These are phyloP conservation scores for Hydrocynus forskahlii DNA, from an alignment of 2,797 vertebrate species.

Conservation along the genomic window DNA sequence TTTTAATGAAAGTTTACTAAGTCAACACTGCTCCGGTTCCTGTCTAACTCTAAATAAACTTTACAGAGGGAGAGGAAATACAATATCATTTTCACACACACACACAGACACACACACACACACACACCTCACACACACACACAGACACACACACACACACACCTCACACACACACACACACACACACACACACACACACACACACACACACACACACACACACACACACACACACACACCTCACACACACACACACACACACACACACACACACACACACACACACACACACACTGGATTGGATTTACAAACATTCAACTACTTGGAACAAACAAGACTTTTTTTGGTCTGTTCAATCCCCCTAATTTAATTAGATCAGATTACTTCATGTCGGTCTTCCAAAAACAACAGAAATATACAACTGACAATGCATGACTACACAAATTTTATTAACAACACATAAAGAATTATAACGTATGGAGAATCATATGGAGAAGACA, in stretches of 20 bases:
- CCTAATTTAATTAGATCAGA: not conserved
- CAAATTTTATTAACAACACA: too few relatives aligned
- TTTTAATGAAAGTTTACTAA: conserved; percentile 55
- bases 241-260: too few relatives aligned
- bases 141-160: not conserved
- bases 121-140: too few relatives aligned
- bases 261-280: too few relatives aligned
- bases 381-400: not conserved
- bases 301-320: conserved; percentile 15
- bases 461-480: not conserved
- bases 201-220: too few relatives aligned
- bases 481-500: too few relatives aligned
- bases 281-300: conserved; percentile 3
- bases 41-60: conserved; percentile 63
- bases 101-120: not conserved
- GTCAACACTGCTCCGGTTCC: conserved; percentile 39
- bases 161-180: conserved; percentile 28
- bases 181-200: not conserved
- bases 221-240: too few relatives aligned
- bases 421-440: too few relatives aligned
- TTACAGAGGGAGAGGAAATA: conserved; percentile 54
- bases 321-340: not conserved
- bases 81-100: conserved; percentile 55
- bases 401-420: too few relatives aligned
- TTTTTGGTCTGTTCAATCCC: not conserved